Percentiles rank a stretch among this genome's conserved stretches.
Conservation (phyloP, 2,113 vertebrate genomes). For the Typhlomys cinereus region DNA sequence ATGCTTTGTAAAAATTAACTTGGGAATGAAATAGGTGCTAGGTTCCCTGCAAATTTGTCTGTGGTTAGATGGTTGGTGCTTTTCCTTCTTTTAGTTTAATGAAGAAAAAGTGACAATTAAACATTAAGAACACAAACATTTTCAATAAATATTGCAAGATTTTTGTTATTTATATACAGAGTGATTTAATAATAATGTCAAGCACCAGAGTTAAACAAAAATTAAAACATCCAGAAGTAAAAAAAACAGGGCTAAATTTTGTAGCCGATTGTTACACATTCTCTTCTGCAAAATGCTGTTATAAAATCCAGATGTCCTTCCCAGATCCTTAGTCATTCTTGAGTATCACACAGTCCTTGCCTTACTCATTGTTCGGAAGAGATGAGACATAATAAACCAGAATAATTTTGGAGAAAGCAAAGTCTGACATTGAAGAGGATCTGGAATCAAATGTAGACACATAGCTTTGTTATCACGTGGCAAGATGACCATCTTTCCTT, state of each 20-base stretch:
- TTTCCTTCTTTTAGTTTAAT: conserved; percentile 37
- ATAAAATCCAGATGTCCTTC: not conserved
- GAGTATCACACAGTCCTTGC: not conserved
- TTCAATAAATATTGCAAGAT: not conserved
- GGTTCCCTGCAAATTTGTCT: not conserved
- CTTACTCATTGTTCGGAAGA: conserved; percentile 10
- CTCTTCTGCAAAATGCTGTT: not conserved
- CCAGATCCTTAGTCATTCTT: not conserved
- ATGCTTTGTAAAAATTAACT: conserved; percentile 42
- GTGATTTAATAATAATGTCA: conserved; percentile 9
- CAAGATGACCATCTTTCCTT: not conserved
- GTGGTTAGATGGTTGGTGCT: not conserved
- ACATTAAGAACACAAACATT: not conserved
- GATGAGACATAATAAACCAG: not conserved
- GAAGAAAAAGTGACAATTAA: not conserved
- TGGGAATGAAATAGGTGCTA: conserved; percentile 25
- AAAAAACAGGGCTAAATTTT: not conserved
- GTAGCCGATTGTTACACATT: not conserved
- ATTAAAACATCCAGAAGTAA: conserved; percentile 37
- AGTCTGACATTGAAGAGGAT: not conserved
- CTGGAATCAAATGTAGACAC: not conserved
- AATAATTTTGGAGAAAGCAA: not conserved
- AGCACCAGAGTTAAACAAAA: conserved; percentile 5
- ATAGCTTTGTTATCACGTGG: not conserved
- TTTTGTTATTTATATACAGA: conserved; percentile 31